Evolutionary conservation across 2,888 invertebrate species (phyloP).

Genomic region (Eudasyphora cyanicolor): DNA sequence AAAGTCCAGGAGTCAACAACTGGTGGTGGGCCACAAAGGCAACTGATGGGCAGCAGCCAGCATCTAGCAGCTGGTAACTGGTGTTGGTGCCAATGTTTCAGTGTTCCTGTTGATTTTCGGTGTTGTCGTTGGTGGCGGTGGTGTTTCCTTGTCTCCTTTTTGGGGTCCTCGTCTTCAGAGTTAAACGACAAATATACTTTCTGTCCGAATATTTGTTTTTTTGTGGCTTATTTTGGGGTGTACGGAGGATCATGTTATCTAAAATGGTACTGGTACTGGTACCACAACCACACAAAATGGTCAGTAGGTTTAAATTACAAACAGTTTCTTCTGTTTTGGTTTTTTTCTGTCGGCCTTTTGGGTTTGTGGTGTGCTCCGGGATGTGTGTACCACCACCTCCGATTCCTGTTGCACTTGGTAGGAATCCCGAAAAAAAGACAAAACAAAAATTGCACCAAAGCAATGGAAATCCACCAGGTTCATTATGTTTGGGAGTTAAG

Average conservation of each 20-base stretch:
- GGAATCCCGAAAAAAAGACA: background rate
- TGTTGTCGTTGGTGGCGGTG: conserved; percentile 17
- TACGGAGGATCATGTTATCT: conserved; percentile 57
- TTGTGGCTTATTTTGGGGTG: conserved; percentile 24
- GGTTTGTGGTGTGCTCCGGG: background rate
- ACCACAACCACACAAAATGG: no score
- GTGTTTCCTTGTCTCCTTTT: conserved; percentile 27
- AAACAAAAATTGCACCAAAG: no score
- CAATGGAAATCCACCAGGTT: conserved; percentile 27
- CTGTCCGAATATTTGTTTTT: conserved; percentile 22
- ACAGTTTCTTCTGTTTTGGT: conserved; percentile 30
- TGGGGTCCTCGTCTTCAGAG: conserved; percentile 43
- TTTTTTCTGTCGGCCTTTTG: conserved; percentile 9
- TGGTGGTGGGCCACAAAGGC: no score
- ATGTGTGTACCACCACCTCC: conserved; percentile 3
- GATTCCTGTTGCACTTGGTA: conserved; percentile 9
- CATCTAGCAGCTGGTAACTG: conserved; percentile 59
- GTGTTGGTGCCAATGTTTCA: conserved; percentile 61
- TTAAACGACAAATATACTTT: conserved; percentile 62
- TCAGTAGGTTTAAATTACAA: conserved; percentile 65
- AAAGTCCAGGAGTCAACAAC: conserved; percentile 15
- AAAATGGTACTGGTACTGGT: conserved; percentile 58
- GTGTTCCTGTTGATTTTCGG: conserved; percentile 19
- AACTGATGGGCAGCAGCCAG: conserved; percentile 24
- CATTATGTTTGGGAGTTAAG: conserved; percentile 61